Base-by-base conservation (phyloP, 1,140 invertebrate genomes). In the Meloidogyne exigua region DNA sequence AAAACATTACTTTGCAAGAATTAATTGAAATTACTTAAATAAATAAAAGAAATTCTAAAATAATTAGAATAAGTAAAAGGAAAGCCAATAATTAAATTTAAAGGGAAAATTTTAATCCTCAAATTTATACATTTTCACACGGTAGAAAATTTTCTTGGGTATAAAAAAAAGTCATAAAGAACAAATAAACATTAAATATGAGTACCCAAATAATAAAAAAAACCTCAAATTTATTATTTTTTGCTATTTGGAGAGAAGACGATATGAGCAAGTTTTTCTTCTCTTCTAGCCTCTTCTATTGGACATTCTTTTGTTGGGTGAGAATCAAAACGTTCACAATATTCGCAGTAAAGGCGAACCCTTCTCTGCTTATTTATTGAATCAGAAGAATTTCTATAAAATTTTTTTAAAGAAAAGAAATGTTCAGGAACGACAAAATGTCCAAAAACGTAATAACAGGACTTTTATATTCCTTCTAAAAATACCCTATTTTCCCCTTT, bases 241-340 rank as follows among this genome's bases (percentile, higher is more conserved):
- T 44, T 44, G 4, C 49, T 57, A 57, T n/a, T 57, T 57, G 75
- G 75, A 18, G 76, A 78, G 18, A 63, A 21, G 12, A 39, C 67
- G 23, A n/a, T 42, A 63, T 78, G 76, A 9, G 26, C 23, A 23
- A n/a, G 76, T 32, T 15, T 65, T 69, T 78, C 76, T 25, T 23
- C 21, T 21, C 32, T 23, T 44, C 63, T 68, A 10, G 63, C 76
- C 7, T 66, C 81, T 44, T 81, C 95, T 21, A 91, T 89, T 21
- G 95, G 95, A 89, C 95, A 98, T 88, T 98, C 95, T 88, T 96
- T 94, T 0, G 95, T 98, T 87, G 98, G 95, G 86, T 98, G 96
- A 73, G 92, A 89, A 89, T 98, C 95, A 90, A 98, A 98, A 85
- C 92, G 90, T 89, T 98, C 95, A 89, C 95, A 98, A 83, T 97